Conservation (phyloP, 2,888 invertebrate species). For the Geophilus truncorum region DNA sequence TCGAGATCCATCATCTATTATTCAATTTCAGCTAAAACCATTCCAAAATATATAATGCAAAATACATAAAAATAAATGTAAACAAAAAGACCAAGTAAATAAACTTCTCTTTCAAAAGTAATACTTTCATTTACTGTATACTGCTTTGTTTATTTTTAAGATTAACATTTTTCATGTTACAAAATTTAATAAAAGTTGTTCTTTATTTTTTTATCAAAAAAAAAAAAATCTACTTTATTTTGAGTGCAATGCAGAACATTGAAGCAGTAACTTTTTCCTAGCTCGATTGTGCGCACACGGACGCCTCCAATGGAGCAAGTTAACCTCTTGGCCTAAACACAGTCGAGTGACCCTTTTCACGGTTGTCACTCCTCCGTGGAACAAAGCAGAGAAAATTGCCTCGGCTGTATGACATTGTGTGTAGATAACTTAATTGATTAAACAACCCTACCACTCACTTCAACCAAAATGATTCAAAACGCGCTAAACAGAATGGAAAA, state of each 20-base stretch:
- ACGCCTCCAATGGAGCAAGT: neutral
- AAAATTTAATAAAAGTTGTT: too few species aligned
- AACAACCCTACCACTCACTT: neutral
- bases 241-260: neutral
- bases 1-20: too few species aligned
- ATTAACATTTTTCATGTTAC: too few species aligned
- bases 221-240: neutral
- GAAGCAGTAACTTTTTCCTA: neutral
- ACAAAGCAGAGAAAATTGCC: slow-evolving; percentile 11
- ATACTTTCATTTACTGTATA: too few species aligned
- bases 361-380: neutral
- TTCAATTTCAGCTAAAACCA: too few species aligned
- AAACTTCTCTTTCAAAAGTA: too few species aligned
- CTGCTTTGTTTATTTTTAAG: too few species aligned
- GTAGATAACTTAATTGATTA: slow-evolving; percentile 6
- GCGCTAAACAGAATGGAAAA: neutral
- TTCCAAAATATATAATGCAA: too few species aligned
- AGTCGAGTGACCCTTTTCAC: slow-evolving; percentile 16
- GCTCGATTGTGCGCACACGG: neutral
- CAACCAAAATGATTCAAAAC: neutral
- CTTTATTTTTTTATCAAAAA: too few species aligned
- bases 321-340: neutral
- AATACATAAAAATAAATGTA: too few species aligned
- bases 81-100: too few species aligned
- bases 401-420: slow-evolving; percentile 5